These are phyloP conservation scores for Chloroceryle inda DNA, from an alignment of 2,797 vertebrate species.

Conservation along the genomic window DNA sequence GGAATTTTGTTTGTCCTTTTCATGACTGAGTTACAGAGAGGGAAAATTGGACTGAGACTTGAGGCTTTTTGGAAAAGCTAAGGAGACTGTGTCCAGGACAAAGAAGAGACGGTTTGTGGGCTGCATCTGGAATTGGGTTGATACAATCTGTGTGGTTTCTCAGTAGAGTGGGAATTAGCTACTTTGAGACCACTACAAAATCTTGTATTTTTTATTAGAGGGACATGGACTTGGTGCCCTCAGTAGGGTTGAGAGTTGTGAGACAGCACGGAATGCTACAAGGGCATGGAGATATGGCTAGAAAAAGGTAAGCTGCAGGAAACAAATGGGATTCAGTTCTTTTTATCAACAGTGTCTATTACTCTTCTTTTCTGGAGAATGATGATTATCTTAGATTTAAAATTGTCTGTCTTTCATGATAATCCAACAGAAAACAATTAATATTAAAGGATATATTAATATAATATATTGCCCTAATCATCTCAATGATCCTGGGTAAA, in stretches of 20 bases:
- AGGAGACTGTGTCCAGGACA: background rate
- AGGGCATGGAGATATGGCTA: background rate
- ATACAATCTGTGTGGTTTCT: background rate
- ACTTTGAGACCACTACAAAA: background rate
- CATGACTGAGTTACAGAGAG: background rate
- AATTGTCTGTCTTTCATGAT: background rate
- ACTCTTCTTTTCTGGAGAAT: background rate
- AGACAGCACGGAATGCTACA: background rate
- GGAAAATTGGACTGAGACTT: background rate
- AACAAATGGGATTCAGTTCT: rapidly evolving
- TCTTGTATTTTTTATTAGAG: rapidly evolving
- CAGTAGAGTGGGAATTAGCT: background rate
- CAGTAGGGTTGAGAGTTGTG: background rate
- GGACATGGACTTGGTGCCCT: rapidly evolving
- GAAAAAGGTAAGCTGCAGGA: background rate
- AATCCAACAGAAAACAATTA: background rate
- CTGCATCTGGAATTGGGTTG: background rate
- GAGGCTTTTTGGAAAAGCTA: background rate
- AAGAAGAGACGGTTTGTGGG: background rate
- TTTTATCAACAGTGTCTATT: background rate
- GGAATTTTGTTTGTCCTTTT: background rate
- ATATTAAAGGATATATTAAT: background rate
- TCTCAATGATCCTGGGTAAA: background rate
- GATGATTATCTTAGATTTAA: background rate
- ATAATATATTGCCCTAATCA: background rate